These are phyloP conservation scores for Ophion ellenae DNA, from an alignment of 2,888 invertebrate species.

Conservation along the genomic window DNA sequence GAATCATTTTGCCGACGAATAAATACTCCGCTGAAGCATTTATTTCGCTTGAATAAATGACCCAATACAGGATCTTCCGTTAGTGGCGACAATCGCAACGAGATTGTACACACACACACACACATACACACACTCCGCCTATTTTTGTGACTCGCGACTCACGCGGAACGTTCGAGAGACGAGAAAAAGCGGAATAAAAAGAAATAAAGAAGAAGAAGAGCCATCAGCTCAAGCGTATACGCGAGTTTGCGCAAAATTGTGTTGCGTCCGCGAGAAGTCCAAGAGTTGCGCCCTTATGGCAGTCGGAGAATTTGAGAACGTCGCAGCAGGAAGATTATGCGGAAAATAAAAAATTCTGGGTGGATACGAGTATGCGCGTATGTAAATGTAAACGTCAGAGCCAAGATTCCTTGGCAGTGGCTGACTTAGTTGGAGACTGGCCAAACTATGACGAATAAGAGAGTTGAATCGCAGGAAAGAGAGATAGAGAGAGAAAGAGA, in stretches of 20 bases:
- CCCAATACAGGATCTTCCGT: too few species aligned
- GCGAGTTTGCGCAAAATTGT: not conserved
- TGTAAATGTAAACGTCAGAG: conserved; percentile 27
- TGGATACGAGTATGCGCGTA: conserved; percentile 61
- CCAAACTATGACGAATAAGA: conserved; percentile 78
- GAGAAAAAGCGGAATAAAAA: not conserved
- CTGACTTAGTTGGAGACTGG: conserved; percentile 75
- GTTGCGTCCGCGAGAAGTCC: conserved; percentile 35
- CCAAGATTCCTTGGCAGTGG: conserved; percentile 79
- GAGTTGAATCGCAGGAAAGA: conserved; percentile 53
- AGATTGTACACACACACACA: too few species aligned
- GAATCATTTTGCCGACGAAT: too few species aligned
- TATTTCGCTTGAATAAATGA: too few species aligned
- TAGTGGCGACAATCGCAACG: too few species aligned
- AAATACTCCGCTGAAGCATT: too few species aligned
- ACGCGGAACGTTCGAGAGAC: not conserved
- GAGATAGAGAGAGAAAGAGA: conserved; percentile 17
- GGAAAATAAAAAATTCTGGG: conserved; percentile 59
- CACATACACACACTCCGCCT: not conserved
- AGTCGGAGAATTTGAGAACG: conserved; percentile 1
- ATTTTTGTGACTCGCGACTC: not conserved
- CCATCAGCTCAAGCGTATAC: too few species aligned
- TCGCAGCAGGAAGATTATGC: conserved; percentile 8
- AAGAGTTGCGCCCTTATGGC: conserved; percentile 29
- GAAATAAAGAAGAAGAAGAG: not conserved